A percentile compares a stretch with the other conserved stretches of the same genome.
These are phyloP conservation scores for Seriola dumerili DNA, from an alignment of 2,113 vertebrate genomes.

Conservation along the genomic window DNA sequence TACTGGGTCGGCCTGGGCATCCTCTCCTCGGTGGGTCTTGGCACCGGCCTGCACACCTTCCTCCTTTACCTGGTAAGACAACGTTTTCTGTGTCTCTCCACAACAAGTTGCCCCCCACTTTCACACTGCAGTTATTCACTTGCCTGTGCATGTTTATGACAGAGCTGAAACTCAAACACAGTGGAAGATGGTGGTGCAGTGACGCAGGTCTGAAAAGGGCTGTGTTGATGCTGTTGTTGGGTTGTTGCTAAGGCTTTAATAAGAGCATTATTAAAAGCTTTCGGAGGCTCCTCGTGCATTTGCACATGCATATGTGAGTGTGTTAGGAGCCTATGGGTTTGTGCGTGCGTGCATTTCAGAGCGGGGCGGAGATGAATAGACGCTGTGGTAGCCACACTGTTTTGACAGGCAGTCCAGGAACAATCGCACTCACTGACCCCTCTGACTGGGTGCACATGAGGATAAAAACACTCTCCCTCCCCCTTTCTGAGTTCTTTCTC, in stretches of 20 bases:
- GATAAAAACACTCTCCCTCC: constrained; percentile 72
- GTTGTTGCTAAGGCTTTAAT: constrained; percentile 54
- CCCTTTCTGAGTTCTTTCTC: constrained; percentile 53
- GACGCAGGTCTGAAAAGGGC: constrained; percentile 72
- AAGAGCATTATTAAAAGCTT: constrained; percentile 27
- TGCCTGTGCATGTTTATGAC: constrained; percentile 54
- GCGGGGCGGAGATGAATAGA: constrained; percentile 59
- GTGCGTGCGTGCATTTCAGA: constrained; percentile 47
- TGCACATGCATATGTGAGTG: constrained; percentile 37
- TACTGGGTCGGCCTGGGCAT: constrained; percentile 93
- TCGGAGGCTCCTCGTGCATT: constrained; percentile 30
- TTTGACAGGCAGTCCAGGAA: constrained; percentile 82
- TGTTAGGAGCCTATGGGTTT: constrained; percentile 31
- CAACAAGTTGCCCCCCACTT: constrained; percentile 21
- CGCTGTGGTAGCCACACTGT: constrained; percentile 73
- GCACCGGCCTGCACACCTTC: constrained; percentile 91
- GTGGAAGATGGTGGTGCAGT: constrained; percentile 54
- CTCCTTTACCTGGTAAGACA: constrained; percentile 93
- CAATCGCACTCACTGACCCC: constrained; percentile 83
- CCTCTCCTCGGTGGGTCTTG: constrained; percentile 91
- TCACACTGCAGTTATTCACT: constrained; percentile 32
- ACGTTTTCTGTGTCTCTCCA: constrained; percentile 21
- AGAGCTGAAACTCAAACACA: constrained; percentile 30
- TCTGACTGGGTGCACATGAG: constrained; percentile 74
- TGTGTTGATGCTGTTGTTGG: constrained; percentile 46